Base-by-base conservation (phyloP, 2,888 invertebrate genomes). In the Zygogramma bicolorata region DNA sequence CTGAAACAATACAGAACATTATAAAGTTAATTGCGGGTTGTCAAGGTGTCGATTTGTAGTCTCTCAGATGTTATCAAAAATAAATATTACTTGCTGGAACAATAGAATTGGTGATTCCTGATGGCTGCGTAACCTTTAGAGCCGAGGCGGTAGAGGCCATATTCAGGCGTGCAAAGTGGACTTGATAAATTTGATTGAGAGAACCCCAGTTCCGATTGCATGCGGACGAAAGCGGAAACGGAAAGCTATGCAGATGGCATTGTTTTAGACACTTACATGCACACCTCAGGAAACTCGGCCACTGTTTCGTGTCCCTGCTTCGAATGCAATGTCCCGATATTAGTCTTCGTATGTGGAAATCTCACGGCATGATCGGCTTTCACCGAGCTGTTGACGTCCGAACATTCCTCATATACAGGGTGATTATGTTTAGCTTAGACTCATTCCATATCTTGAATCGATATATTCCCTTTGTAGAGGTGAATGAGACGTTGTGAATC, bases 31-130 rank as follows among this genome's bases (percentile, higher is more conserved):
- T 87, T 86, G 85, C 77, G 70, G 86, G 86, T 86, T 87, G 87
- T 87, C 87, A 86, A 87, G 86, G 87, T 87, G 87, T 87, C 87
- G 86, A 87, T 87, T 87, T 86, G 87, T 87, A 84, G 85, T 84
- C 84, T 82, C 81, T 81, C 80, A 85, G 87, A 87, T 87, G 80
- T 81, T 87, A 87, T 87, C 87, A 85, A 85, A 86, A 86, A 87
- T 87, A 87, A 87, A 87, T 87, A 87, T 86, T 86, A 86, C 84
- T 84, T 84, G 85, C 82, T 83, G 84, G 84, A 84, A 85, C 82
- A 82, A 85, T 84, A 83, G 85, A 85, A 85, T 84, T 84, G 84
- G 80, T 81, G 80, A 71, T 82, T 82, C 70, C 75, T 70, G 58
- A 68, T 71, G 58, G 46, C 29, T 72, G 65, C 63, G 73, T 76